Percentiles rank a stretch among this genome's conserved stretches.
Evolutionary conservation across 1,140 invertebrate genomes (phyloP).

Genomic region (Drosophila erecta): DNA sequence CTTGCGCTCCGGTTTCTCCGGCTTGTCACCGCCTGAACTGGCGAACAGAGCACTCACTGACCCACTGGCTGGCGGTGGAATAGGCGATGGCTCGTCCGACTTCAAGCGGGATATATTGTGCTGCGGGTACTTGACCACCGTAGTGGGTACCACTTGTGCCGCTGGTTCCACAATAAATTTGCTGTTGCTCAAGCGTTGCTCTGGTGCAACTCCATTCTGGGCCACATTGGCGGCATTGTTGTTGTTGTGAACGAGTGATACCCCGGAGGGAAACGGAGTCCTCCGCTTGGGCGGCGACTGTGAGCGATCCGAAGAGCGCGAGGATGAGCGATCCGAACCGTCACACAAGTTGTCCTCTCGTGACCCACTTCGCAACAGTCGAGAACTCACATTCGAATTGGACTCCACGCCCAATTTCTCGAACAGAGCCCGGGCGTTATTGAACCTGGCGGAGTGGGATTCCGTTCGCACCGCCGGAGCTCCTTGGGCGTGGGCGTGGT

Average conservation of each 20-base stretch:
- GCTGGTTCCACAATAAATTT: conserved; percentile 75
- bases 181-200: conserved; percentile 60
- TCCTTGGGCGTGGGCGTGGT: conserved; percentile 21
- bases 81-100: conserved; percentile 81
- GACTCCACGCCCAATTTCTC: conserved; percentile 94
- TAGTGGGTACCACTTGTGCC: conserved; percentile 6
- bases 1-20: conserved; percentile 92
- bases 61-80: conserved; percentile 31
- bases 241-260: conserved; percentile 62
- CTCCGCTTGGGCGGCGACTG: conserved; percentile 81
- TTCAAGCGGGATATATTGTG: conserved; percentile 80
- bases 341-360: conserved; percentile 82
- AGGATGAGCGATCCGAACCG: conserved; percentile 75
- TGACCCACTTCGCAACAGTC: conserved; percentile 74
- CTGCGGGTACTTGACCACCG: conserved; percentile 53
- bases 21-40: conserved; percentile 85
- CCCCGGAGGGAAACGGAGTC: conserved; percentile 77
- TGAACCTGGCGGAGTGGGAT: conserved; percentile 95
- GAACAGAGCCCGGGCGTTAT: conserved; percentile 96
- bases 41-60: conserved; percentile 67
- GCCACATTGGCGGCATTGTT: conserved; percentile 49
- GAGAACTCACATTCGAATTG: conserved; percentile 85
- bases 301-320: conserved; percentile 80
- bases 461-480: conserved; percentile 92
- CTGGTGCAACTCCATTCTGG: conserved; percentile 23